Evolutionary conservation across 2,797 vertebrate species (phyloP), one percentile per base, ranked within the genome.

Genomic region (Myotis findleyi): DNA sequence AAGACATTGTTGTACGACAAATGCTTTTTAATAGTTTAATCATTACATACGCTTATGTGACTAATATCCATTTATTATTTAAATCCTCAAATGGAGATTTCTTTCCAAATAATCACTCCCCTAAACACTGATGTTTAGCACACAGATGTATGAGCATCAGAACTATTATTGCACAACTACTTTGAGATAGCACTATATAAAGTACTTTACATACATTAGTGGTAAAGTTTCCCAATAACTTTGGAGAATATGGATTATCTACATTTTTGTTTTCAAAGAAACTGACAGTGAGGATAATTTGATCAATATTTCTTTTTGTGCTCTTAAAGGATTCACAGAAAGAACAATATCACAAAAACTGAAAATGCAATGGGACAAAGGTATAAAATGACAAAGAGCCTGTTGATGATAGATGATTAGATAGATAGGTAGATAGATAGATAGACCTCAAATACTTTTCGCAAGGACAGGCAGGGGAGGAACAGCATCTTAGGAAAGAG

Each of bases 51-150:
- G 14, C 4, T 83, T 73, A 3, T 62, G 33, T 87, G 17, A 59
- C 73, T 69, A 55, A 82, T 36, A 86, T 18, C 30, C 79, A 55
- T 23, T 89, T 89, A 83, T 77, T 59, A 20, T 81, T 91, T 73
- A 30, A 90, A 62, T 79, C 13, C 14, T 71, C 49, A 75, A 95
- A 41, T 51, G 5, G 6, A 51, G 4, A 1, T 93, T 92, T 12
- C 12, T 72, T 75, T 27, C 13, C 13, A 87, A 66, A 87, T 77
- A 83, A 72, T 66, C 5, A 55, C 10, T 38, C 9, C 38, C 14
- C 4, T 16, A 84, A 75, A 62, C 8, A 27, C 30, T 49, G 44
- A 75, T n/a, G 57, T 23, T 49, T n/a, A 83, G 12, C 44, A 76
- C 36, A 66, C 12, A 89, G 51, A 59, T 83, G 23, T 23, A 30